Evolutionary conservation across 92 coral and sea anemone genomes (phyloP).

Genomic region (Micromussa lordhowensis): DNA sequence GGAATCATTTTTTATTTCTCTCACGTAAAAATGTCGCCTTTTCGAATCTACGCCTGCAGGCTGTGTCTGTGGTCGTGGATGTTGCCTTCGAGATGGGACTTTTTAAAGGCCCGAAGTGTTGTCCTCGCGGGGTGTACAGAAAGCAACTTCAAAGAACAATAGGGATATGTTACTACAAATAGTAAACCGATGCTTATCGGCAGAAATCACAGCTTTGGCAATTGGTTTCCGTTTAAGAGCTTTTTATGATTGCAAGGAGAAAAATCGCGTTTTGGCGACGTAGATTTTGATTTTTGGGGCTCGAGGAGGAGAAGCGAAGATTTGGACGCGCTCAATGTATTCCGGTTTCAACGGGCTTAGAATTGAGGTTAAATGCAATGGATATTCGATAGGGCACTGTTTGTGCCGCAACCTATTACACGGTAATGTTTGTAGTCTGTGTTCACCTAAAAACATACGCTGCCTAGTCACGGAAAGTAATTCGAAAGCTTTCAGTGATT

Average conservation of each 20-base stretch:
- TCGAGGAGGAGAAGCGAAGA: not conserved
- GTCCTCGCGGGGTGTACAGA: slow-evolving; percentile 65
- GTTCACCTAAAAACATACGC: slow-evolving; percentile 70
- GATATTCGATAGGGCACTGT: slow-evolving; percentile 82
- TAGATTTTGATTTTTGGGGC: slow-evolving; percentile 16
- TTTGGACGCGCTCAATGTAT: slow-evolving; percentile 41
- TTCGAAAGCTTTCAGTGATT: slow-evolving; percentile 63
- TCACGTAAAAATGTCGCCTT: slow-evolving; percentile 7
- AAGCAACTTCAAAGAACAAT: slow-evolving; percentile 81
- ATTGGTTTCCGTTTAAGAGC: slow-evolving; percentile 44
- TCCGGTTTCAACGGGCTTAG: slow-evolving; percentile 62
- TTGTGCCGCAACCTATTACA: slow-evolving; percentile 75
- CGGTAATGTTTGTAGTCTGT: slow-evolving; percentile 80
- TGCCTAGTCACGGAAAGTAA: slow-evolving; percentile 80
- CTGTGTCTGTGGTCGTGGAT: slow-evolving; percentile 25
- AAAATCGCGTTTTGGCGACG: slow-evolving; percentile 27
- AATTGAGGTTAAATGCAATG: slow-evolving; percentile 69
- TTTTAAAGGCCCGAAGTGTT: slow-evolving; percentile 19
- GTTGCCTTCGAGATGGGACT: slow-evolving; percentile 47
- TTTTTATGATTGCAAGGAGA: slow-evolving; percentile 23
- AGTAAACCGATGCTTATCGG: slow-evolving; percentile 86
- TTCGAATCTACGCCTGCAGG: not conserved
- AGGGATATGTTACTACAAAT: slow-evolving; percentile 80
- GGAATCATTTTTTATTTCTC: slow-evolving; percentile 25
- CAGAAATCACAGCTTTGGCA: slow-evolving; percentile 76